Base-by-base conservation (phyloP, 2,797 vertebrate species). In the Champsocephalus gunnari region DNA sequence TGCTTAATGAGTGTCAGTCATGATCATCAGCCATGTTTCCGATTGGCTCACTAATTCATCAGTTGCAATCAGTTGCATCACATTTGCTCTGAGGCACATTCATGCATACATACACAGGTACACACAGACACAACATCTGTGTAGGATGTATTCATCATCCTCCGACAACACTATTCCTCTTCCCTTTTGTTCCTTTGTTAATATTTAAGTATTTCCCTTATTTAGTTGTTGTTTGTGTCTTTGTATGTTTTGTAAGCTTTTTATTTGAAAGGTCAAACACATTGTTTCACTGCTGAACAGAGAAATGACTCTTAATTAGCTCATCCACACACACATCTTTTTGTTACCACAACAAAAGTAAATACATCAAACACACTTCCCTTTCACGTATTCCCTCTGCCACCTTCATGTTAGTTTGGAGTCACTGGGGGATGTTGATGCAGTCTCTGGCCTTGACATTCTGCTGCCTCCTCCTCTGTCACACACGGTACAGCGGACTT, bases 271-370 rank as follows among this genome's bases (percentile, higher is more conserved):
- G 5, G 28, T 65, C 62, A 58, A 8, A 48, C 16, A 45, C 6
- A 38, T 60, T 6, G 14, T 45, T 9, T 60, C n/a, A 63, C 34
- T 66, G 16, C 12, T n/a, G 28, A 9, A 59, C 3, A 75, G 53
- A 54, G 57, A 67, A 54, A 38, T 13, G 0, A 41, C n/a, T 71
- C 93, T 94, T 96, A 95, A 96, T 96, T 96, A 96, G 93, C 95
- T 95, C 94, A 95, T 96, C 94, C 93, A 92, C 95, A 94, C 94
- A 95, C 95, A 95, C 94, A 93, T 94, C 93, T 94, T 95, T 96
- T 95, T 95, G 95, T 96, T 94, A 95, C 93, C 78, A 1, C 85
- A 88, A 93, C 92, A 94, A 93, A 94, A 95, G 95, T 93, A 94
- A 94, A 96, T 94, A 96, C 95, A 96, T 96, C 94, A 96, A 94